Base-by-base conservation (phyloP, 2,113 vertebrate species). In the Anser brachyrhynchus region DNA sequence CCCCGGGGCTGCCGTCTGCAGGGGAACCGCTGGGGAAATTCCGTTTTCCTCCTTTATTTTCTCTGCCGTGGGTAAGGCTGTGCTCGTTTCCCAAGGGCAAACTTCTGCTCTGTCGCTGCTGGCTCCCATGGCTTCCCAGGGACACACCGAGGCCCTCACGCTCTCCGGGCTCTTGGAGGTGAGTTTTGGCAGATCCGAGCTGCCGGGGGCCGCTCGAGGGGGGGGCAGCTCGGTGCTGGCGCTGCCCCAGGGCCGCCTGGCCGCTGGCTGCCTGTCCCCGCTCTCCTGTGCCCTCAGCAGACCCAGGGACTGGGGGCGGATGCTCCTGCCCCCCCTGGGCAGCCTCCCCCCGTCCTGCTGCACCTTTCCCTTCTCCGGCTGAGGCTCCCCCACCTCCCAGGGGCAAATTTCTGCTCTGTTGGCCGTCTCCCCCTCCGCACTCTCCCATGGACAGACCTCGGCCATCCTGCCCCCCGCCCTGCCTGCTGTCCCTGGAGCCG, bases 381-480 rank as follows among this genome's bases (percentile, higher is more conserved):
- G 51, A 64, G 33, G 83, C 61, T 65, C 75, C 28, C 46, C 52
- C 1, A 3, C 23, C 7, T 97, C 97, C 97, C 97, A 96, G 61
- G 98, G 97, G 44, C 96, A 95, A 64, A 96, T 89, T 71, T 97
- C 97, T 37, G 73, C 95, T 33, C 89, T 37, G 98, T 51, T 96
- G 52, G 26, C 71, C 73, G 46, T 67, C 54, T 14, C 87, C 74
- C 6, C 23, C 5, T 87, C 95, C 55, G 33, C 37, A 0, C 1
- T 87, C 43, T 98, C 97, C 98, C 97, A 97, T 0, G 93, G 98
- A 95, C 98, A 97, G 37, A 97, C 79, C 55, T 97, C 89, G 25
- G 33, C 84, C 33, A 12, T 91, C 52, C 59, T 49, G 15, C 49
- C 52, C 13, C 57, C 90, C 5, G 7, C 13, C 2, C 59, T 70